Base-by-base conservation (phyloP, 2,888 invertebrate genomes). In the Eristalis arbustorum region DNA sequence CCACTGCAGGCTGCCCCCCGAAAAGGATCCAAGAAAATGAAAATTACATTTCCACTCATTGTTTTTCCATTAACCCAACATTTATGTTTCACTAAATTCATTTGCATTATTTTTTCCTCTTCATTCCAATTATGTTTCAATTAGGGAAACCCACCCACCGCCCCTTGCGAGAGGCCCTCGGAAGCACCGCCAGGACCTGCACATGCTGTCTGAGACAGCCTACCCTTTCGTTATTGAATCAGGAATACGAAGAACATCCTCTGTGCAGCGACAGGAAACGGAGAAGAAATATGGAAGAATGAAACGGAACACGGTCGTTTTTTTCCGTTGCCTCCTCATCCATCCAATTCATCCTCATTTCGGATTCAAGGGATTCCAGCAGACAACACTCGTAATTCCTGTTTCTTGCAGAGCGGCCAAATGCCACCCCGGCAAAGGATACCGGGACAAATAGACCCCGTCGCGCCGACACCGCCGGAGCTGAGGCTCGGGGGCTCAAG, bases 221-320 rank as follows among this genome's bases (percentile, higher is more conserved):
- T 85, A 83, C 37, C 71, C 74, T 82, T 81, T 81, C 57, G 82
- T 82, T 82, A 87, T 87, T 87, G 71, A 87, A 87, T 87, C 85
- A 82, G 69, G 69, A 87, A 66, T 80, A 37, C 76, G 76, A 37
- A 72, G 76, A 77, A 81, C 77, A 74, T 82, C 82, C 74, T 74
- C 25, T 18, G 31, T 31, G 49, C n/a, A 25, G 37, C 25, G 23
- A 6, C 25, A 74, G 25, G 34, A 68, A 63, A 37, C 34, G n/a
- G n/a, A 76, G 40, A 18, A 68, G 11, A 34, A 72, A 23, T 64
- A 42, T 22, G 31, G 37, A 10, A 42, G 37, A 63, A 34, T 13
- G 25, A 28, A 62, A 67, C 37, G 71, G 37, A 63, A 49, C 18
- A 77, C 56, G 22, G 23, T 63, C 68, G 67, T 42, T 42, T 37